Evolutionary conservation across 2,797 vertebrate genomes (phyloP).

Genomic region (Lacerta agilis): DNA sequence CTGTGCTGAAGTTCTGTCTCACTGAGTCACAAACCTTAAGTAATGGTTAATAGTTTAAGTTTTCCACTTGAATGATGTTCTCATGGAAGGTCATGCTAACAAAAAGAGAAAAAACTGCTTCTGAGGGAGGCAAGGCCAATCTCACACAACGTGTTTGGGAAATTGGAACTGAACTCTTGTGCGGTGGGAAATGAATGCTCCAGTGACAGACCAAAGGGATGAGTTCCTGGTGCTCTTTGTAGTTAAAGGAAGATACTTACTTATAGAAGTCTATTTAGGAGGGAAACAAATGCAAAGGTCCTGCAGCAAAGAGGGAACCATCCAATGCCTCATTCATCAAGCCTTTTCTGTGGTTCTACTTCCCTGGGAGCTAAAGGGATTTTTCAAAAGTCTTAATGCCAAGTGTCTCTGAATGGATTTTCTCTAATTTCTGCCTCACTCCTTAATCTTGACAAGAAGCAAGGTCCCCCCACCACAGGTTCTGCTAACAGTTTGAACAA

Average conservation of each 20-base stretch:
- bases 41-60: background rate
- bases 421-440: no score
- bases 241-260: background rate
- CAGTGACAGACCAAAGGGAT: constrained; percentile 12
- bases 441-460: no score
- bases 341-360: background rate
- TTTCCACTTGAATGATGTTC: background rate
- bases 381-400: no score
- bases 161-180: constrained; percentile 13
- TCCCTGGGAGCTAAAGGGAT: background rate
- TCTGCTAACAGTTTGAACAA: no score
- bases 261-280: background rate
- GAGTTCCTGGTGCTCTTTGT: background rate
- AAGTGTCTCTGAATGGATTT: no score
- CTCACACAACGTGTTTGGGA: background rate
- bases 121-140: background rate
- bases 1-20: background rate
- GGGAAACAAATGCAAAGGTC: background rate
- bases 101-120: constrained; percentile 13
- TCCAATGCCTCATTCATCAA: background rate
- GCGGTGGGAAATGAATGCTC: constrained; percentile 13
- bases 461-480: no score
- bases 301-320: background rate
- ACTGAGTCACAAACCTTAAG: background rate
- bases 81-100: background rate